These are phyloP conservation scores for Crenichthys baileyi DNA, from an alignment of 2,797 vertebrate genomes.

Conservation along the genomic window DNA sequence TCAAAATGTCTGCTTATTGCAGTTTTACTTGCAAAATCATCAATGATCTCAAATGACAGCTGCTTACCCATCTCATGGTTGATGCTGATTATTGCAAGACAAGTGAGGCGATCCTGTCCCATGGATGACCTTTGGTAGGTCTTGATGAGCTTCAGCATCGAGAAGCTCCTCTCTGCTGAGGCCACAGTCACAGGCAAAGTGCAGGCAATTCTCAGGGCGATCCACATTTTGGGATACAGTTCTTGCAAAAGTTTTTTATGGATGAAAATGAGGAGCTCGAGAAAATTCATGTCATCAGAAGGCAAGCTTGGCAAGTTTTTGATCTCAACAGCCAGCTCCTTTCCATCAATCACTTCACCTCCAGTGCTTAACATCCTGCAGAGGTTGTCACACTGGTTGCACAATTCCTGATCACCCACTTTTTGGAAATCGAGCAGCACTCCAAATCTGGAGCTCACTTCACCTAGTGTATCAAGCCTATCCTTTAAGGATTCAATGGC, in stretches of 20 bases:
- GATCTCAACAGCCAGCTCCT: background rate
- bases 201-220: background rate
- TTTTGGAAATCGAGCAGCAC: background rate
- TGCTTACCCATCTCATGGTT: background rate
- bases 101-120: background rate
- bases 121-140: background rate
- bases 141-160: background rate
- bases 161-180: background rate
- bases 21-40: background rate
- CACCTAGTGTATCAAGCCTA: too few relatives aligned
- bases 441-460: background rate
- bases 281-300: background rate
- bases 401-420: background rate
- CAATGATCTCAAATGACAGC: too few relatives aligned
- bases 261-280: background rate
- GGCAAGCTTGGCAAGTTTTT: background rate
- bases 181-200: too few relatives aligned
- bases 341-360: background rate
- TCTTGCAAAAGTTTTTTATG: background rate
- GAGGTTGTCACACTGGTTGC: background rate
- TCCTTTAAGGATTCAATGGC: background rate
- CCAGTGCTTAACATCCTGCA: background rate
- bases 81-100: background rate
- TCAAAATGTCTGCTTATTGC: background rate
- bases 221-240: too few relatives aligned